Conservation (phyloP, 2,797 vertebrate species). For the Capromys pilorides region DNA sequence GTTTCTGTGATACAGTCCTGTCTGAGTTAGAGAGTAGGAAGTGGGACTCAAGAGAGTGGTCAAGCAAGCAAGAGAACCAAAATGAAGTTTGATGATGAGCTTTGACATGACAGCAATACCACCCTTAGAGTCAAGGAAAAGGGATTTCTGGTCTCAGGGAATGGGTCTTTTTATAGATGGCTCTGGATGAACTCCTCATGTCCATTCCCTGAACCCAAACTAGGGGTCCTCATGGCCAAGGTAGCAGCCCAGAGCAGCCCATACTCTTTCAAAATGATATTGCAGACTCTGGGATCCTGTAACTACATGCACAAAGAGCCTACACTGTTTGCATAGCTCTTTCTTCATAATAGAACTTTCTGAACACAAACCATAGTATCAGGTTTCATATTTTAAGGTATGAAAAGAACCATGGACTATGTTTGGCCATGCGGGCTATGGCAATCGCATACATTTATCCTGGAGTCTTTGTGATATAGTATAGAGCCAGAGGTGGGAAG, state of each 20-base stretch:
- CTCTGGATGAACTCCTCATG: neutral
- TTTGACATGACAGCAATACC: neutral
- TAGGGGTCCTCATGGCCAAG: neutral
- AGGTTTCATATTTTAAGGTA: neutral
- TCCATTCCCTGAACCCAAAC: neutral
- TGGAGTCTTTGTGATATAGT: neutral
- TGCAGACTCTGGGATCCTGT: neutral
- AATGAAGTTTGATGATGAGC: neutral
- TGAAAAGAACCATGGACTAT: neutral
- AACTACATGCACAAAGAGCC: neutral
- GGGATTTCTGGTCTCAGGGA: neutral
- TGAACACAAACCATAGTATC: neutral
- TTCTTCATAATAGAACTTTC: neutral
- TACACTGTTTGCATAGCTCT: neutral
- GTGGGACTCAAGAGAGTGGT: neutral
- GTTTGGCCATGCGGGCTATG: neutral
- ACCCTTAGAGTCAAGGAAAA: neutral
- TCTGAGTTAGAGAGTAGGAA: neutral
- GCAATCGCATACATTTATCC: neutral
- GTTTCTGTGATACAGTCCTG: constrained; percentile 3
- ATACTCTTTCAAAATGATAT: neutral
- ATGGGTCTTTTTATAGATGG: neutral
- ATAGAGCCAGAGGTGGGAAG: neutral
- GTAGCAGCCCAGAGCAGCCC: neutral
- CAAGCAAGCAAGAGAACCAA: neutral